Conservation (phyloP, 2,113 vertebrate genomes). For the Litocranius walleri region DNA sequence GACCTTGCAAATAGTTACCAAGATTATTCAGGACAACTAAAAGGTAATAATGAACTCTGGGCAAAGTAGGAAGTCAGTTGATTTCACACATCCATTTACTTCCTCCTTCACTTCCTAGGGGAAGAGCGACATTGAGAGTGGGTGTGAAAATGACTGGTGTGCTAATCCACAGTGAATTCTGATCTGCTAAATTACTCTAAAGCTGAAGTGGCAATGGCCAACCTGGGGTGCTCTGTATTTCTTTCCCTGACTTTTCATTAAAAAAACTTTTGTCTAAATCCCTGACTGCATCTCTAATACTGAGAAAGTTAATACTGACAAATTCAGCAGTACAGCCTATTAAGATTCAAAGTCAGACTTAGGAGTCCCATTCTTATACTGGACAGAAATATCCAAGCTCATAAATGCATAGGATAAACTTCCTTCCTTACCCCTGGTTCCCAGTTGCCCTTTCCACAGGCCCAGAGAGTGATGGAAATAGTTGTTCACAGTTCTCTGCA, state of each 20-base stretch:
- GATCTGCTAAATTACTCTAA: background rate
- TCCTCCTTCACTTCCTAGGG: background rate
- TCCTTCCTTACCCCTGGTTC: background rate
- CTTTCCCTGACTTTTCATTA: background rate
- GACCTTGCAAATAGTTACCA: background rate
- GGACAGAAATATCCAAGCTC: background rate
- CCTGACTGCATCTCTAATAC: background rate
- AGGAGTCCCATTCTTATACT: background rate
- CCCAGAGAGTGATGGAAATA: background rate
- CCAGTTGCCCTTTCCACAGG: background rate
- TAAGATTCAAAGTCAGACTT: background rate
- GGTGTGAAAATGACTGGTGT: background rate
- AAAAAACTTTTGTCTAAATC: background rate
- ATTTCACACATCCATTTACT: background rate
- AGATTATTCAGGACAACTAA: background rate
- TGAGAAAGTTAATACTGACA: background rate
- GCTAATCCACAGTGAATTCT: background rate
- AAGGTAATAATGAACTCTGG: background rate
- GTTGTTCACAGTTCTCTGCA: background rate
- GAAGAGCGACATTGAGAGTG: accelerated
- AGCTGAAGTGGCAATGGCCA: background rate
- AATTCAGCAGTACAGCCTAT: background rate
- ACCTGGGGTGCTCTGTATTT: background rate
- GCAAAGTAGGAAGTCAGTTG: background rate
- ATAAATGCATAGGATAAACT: background rate